These are phyloP conservation scores for Notiomystis cincta DNA, from an alignment of 2,113 vertebrate species.

Conservation along the genomic window DNA sequence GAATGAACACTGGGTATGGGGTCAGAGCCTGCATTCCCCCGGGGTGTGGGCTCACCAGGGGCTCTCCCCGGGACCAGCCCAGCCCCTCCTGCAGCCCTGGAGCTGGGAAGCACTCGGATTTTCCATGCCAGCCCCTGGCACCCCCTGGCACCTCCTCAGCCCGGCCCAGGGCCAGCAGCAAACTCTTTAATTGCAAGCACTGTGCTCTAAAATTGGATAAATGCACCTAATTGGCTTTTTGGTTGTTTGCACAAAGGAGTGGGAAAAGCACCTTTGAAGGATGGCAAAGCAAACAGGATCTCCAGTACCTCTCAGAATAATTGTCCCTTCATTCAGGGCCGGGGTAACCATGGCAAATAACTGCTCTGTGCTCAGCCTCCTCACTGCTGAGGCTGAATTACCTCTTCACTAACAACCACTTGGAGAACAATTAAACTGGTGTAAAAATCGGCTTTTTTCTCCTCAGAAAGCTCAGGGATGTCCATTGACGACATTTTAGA, in stretches of 20 bases:
- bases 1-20: rapidly evolving
- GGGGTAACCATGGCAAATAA: constrained; percentile 42
- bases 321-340: constrained; percentile 5
- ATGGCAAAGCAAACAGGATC: not conserved
- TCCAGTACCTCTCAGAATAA: not conserved
- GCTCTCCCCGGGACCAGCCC: not conserved
- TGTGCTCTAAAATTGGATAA: not conserved
- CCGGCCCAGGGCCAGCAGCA: rapidly evolving
- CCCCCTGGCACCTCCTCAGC: not conserved
- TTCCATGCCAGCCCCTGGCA: not conserved
- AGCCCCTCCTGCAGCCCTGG: not conserved
- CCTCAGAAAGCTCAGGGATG: not conserved
- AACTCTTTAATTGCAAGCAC: not conserved
- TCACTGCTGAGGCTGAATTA: not conserved
- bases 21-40: not conserved
- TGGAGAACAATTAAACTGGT: constrained; percentile 23
- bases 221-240: not conserved
- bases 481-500: rapidly evolving
- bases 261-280: not conserved
- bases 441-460: not conserved
- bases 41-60: no score
- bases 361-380: not conserved
- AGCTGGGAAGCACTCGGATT: not conserved
- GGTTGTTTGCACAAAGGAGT: not conserved
- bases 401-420: not conserved